phyloP scores from a whole-genome alignment of 2,888 invertebrate genomes.

The Nephrotoma appendiculata region DNA sequence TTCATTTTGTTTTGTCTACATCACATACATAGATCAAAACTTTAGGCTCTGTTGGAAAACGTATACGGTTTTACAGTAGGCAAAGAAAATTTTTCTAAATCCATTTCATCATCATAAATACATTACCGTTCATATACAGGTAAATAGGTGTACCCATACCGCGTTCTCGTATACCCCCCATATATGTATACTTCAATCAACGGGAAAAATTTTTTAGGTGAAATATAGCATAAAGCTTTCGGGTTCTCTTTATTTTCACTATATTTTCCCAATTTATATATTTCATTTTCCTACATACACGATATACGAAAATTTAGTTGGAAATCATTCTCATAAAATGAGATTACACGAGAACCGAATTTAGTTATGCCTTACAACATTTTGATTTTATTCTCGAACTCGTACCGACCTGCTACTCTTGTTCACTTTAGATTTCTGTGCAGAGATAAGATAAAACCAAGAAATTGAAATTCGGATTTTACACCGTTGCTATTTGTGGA shows the following conservation, averaged over 20 bases:
- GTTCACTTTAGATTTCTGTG: not conserved
- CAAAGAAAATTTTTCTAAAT: not conserved
- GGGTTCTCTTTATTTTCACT: not conserved
- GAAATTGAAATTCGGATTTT: not conserved
- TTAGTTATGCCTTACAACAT: not conserved
- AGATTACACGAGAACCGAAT: not conserved
- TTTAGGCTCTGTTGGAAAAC: not conserved
- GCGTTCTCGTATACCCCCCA: not conserved
- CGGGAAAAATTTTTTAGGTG: not conserved
- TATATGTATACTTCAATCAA: not conserved
- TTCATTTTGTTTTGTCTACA: not conserved
- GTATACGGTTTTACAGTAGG: not conserved
- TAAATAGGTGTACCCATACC: not conserved
- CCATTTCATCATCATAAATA: not conserved
- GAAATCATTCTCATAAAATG: not conserved
- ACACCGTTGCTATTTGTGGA: not conserved
- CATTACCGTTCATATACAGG: not conserved
- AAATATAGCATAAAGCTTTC: not conserved
- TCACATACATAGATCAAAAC: not conserved
- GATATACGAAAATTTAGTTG: not conserved
- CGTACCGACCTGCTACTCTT: not conserved
- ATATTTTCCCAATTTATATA: not conserved
- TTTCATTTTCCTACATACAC: not conserved
- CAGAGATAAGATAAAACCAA: not conserved
- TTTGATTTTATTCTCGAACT: not conserved